A percentile compares a stretch with the other conserved stretches of the same genome.
These are phyloP conservation scores for Meteorus sp. DNA, from an alignment of 1,140 invertebrate genomes.

Conservation along the genomic window DNA sequence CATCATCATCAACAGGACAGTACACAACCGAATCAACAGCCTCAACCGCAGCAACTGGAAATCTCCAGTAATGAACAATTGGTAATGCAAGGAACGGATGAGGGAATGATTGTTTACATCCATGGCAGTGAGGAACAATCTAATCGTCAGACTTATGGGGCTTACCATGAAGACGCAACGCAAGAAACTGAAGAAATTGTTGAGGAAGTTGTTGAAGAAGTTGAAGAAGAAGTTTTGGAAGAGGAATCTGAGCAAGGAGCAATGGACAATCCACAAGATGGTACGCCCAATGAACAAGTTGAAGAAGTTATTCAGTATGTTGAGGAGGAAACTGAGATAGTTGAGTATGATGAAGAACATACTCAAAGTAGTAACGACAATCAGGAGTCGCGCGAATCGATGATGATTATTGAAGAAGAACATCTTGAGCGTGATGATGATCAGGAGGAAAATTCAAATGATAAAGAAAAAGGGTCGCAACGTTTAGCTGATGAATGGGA, in stretches of 20 bases:
- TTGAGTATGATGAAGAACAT: conserved; percentile 50
- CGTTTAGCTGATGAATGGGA: conserved; percentile 48
- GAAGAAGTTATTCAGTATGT: conserved; percentile 54
- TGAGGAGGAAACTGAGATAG: conserved; percentile 54
- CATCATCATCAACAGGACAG: conserved; percentile 34
- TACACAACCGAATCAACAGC: conserved; percentile 32
- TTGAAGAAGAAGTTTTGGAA: conserved; percentile 26
- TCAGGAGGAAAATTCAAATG: conserved; percentile 8
- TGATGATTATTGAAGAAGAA: conserved; percentile 30
- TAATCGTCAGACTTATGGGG: conserved; percentile 36
- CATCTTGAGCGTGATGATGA: conserved; percentile 7
- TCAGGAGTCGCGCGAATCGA: conserved; percentile 42
- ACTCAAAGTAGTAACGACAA: conserved; percentile 43
- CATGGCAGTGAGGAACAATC: conserved; percentile 43
- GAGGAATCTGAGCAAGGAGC: conserved; percentile 12
- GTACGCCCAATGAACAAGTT: conserved; percentile 32
- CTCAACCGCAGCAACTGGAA: conserved; percentile 46
- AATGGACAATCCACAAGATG: conserved; percentile 10
- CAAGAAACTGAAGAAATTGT: conserved; percentile 42
- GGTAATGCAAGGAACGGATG: conserved; percentile 45
- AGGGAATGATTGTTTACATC: conserved; percentile 53
- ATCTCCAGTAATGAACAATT: conserved; percentile 44
- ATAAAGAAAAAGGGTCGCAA: conserved; percentile 2
- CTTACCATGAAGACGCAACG: conserved; percentile 35
- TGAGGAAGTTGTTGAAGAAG: conserved; percentile 33